Conservation (phyloP, 2,888 invertebrate species). For the Halictus quadricinctus region DNA sequence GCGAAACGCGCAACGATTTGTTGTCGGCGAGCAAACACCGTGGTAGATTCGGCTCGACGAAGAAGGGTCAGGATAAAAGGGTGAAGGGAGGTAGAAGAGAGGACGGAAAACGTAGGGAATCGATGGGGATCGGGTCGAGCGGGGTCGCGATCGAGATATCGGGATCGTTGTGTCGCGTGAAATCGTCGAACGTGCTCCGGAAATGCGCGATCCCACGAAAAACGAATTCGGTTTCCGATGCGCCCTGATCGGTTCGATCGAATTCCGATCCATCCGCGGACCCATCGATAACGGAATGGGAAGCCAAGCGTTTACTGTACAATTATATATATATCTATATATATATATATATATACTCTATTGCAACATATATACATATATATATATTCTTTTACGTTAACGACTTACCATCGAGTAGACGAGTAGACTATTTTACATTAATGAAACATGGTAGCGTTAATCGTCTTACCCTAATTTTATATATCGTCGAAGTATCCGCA, state of each 20-base stretch:
- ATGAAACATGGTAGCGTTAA: constrained; percentile 63
- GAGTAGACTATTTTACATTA: constrained; percentile 70
- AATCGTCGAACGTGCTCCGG: not conserved
- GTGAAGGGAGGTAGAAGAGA: not conserved
- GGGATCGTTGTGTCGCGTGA: constrained; percentile 18
- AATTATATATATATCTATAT: constrained; percentile 59
- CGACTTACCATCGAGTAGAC: constrained; percentile 68
- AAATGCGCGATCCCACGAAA: not conserved
- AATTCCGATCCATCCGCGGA: constrained; percentile 44
- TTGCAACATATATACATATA: not conserved
- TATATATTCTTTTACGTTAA: constrained; percentile 75
- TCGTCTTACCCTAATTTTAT: constrained; percentile 68
- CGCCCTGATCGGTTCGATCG: constrained; percentile 5
- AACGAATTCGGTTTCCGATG: not conserved
- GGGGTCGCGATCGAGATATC: constrained; percentile 34
- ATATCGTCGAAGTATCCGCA: constrained; percentile 72
- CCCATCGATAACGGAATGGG: constrained; percentile 39
- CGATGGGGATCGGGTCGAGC: constrained; percentile 37
- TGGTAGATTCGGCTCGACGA: not conserved
- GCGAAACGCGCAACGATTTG: not conserved
- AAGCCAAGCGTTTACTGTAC: constrained; percentile 73
- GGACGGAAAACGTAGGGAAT: not conserved
- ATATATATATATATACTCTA: not conserved
- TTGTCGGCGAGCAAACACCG: not conserved
- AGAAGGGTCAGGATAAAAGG: not conserved